Percentiles rank a stretch among this genome's conserved stretches.
Evolutionary conservation across 2,113 vertebrate species (phyloP).

Genomic region (Junco hyemalis): DNA sequence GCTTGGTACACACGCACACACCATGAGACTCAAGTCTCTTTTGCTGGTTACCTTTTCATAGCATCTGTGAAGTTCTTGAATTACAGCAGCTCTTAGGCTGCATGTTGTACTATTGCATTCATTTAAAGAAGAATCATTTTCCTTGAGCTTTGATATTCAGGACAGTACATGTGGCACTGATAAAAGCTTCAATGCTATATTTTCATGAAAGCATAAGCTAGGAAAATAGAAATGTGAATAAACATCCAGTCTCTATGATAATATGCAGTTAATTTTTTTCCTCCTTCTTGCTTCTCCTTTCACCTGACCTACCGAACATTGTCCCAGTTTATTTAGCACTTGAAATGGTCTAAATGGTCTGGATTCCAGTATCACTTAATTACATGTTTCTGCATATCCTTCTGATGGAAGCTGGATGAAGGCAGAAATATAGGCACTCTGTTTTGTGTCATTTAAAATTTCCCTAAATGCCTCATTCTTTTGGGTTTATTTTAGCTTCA

Average conservation of each 20-base stretch:
- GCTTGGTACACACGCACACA: background rate
- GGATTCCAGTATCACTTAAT: background rate
- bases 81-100: background rate
- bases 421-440: background rate
- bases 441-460: background rate
- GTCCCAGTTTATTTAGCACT: background rate
- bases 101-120: background rate
- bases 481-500: background rate
- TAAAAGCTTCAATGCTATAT: background rate
- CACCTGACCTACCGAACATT: background rate
- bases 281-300: background rate
- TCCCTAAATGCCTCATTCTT: background rate
- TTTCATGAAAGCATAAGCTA: background rate
- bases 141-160: background rate
- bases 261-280: background rate
- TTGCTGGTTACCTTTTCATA: conserved; percentile 21
- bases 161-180: background rate
- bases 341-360: background rate
- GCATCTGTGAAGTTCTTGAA: conserved; percentile 10
- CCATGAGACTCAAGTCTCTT: background rate
- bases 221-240: background rate
- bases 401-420: background rate
- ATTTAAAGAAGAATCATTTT: background rate
- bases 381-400: rapidly evolving
- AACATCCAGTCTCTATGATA: background rate